A percentile compares a stretch with the other conserved stretches of the same genome.
Conservation (phyloP, 2,888 invertebrate species). For the Mimachlamys varia region DNA sequence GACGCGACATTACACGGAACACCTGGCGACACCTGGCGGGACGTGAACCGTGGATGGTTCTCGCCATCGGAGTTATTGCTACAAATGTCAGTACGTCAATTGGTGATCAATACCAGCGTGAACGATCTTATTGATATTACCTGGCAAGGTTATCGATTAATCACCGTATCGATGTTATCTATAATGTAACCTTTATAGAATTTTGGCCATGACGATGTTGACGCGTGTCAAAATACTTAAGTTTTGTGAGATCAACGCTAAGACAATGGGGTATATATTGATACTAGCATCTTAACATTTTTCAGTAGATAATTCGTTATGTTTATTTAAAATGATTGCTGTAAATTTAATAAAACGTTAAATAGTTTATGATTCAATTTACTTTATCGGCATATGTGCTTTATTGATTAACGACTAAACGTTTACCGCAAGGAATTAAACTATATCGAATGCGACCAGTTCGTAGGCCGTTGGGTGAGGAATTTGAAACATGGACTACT, state of each 20-base stretch:
- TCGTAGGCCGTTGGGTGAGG: too few relatives aligned
- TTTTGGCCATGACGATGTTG: constrained; percentile 11
- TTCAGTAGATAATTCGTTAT: neutral
- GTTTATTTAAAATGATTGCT: neutral
- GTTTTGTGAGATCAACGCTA: neutral
- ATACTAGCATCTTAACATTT: neutral
- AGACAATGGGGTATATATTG: neutral
- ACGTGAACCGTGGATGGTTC: neutral
- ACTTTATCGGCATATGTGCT: too few relatives aligned
- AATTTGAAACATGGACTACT: too few relatives aligned
- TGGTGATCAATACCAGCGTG: neutral
- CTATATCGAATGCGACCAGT: too few relatives aligned
- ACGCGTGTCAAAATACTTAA: neutral
- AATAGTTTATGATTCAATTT: too few relatives aligned
- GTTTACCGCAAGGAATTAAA: too few relatives aligned
- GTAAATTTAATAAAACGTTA: neutral
- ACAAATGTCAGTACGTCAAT: neutral
- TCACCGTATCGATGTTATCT: neutral
- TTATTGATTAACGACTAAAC: too few relatives aligned
- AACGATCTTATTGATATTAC: neutral
- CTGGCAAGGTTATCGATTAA: neutral
- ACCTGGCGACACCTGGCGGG: neutral
- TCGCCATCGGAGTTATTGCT: neutral
- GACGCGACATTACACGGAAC: too few relatives aligned
- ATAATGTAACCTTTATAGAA: neutral